phyloP scores from a whole-genome alignment of 2,888 invertebrate genomes.

The Eupithecia subfuscata region DNA sequence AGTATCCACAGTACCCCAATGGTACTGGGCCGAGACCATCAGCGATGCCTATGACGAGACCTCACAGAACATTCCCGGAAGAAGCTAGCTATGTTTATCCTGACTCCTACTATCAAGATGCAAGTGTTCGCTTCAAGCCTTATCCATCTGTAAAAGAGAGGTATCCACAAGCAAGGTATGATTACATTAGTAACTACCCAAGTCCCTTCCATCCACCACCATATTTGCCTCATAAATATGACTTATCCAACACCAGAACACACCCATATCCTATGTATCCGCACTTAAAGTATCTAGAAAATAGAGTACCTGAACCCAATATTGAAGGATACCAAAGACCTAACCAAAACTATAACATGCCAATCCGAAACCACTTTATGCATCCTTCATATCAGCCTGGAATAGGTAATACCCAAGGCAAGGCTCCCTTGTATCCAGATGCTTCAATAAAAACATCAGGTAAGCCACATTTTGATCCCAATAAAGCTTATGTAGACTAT shows the following conservation, averaged over 20 bases:
- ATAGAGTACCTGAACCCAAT: conserved; percentile 65
- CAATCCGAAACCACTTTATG: conserved; percentile 68
- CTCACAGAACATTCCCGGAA: conserved; percentile 65
- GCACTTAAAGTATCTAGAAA: conserved; percentile 72
- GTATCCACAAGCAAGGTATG: conserved; percentile 76
- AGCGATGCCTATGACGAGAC: conserved; percentile 56
- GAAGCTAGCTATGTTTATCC: conserved; percentile 66
- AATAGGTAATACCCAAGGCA: conserved; percentile 68
- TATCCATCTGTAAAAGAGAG: conserved; percentile 75
- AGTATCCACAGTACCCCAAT: conserved; percentile 70
- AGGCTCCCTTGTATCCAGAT: conserved; percentile 68
- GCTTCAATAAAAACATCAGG: conserved; percentile 61
- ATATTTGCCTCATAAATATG: conserved; percentile 71
- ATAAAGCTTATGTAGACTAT: conserved; percentile 71
- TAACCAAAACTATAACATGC: conserved; percentile 64
- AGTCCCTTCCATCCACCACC: conserved; percentile 70
- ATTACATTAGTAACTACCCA: conserved; percentile 73
- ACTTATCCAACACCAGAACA: conserved; percentile 67
- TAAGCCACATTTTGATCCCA: conserved; percentile 69
- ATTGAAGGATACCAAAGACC: conserved; percentile 72
- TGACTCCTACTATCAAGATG: conserved; percentile 70
- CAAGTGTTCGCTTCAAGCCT: conserved; percentile 73
- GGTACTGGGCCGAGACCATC: conserved; percentile 67
- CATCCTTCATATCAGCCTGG: conserved; percentile 68
- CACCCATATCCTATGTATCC: conserved; percentile 70